Percentiles rank a stretch among this genome's conserved stretches.
phyloP scores from a whole-genome alignment of 2,888 invertebrate species.

The Coelopa pilipes region DNA sequence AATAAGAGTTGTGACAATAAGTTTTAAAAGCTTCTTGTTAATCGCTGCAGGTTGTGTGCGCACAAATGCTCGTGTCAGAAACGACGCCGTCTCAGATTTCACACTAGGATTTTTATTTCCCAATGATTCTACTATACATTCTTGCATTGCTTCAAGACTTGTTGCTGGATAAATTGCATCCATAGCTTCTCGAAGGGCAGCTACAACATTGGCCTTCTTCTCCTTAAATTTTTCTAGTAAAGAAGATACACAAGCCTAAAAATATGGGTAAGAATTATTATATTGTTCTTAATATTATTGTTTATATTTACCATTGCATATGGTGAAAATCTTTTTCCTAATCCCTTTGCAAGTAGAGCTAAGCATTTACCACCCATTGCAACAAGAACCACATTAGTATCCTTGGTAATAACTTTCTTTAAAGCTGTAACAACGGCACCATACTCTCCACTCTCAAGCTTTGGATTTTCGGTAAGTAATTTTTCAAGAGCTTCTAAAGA shows the following conservation, averaged over 20 bases:
- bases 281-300: background rate
- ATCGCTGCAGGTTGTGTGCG: conserved; percentile 83
- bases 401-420: conserved; percentile 92
- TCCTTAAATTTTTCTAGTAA: conserved; percentile 97
- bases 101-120: conserved; percentile 92
- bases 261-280: background rate
- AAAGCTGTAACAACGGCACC: conserved; percentile 87
- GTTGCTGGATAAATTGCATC: conserved; percentile 89
- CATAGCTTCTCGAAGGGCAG: conserved; percentile 86
- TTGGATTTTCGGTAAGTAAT: conserved; percentile 79
- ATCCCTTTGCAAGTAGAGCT: conserved; percentile 82
- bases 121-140: conserved; percentile 86
- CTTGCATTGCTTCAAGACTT: conserved; percentile 83
- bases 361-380: conserved; percentile 87
- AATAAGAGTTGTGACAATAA: conserved; percentile 79
- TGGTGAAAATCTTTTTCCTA: conserved; percentile 87
- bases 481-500: conserved; percentile 85
- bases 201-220: conserved; percentile 91
- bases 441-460: conserved; percentile 92
- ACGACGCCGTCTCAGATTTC: conserved; percentile 86
- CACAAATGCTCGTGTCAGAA: conserved; percentile 84
- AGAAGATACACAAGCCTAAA: conserved; percentile 75
- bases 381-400: conserved; percentile 94
- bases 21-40: conserved; percentile 91
- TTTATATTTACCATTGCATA: conserved; percentile 73